Conservation (phyloP, 2,797 vertebrate genomes). For the Sylvia borin region DNA sequence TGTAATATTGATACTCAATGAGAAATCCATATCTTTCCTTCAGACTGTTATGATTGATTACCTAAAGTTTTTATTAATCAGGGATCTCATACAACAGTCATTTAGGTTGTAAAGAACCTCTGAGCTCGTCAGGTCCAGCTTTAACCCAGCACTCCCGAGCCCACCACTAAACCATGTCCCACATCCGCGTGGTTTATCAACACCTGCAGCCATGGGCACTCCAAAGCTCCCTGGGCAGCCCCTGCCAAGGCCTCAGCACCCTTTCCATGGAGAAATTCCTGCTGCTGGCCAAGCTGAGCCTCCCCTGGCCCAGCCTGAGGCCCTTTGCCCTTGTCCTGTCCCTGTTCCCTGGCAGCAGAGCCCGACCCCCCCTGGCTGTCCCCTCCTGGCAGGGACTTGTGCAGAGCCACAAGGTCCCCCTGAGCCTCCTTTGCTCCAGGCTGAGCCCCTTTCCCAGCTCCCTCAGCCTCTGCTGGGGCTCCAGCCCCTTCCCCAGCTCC, state of each 20-base stretch:
- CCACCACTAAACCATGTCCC: neutral
- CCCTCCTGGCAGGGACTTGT: neutral
- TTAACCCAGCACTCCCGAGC: neutral
- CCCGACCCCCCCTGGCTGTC: neutral
- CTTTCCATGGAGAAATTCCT: neutral
- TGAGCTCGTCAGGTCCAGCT: neutral
- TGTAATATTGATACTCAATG: neutral
- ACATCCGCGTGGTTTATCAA: neutral
- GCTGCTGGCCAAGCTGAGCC: neutral
- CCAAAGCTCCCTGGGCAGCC: neutral
- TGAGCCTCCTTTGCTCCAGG: neutral
- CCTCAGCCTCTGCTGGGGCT: neutral
- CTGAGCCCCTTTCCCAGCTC: neutral
- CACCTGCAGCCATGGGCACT: neutral
- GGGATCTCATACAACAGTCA: neutral
- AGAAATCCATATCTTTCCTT: neutral
- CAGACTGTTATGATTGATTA: neutral
- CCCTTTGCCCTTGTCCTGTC: neutral
- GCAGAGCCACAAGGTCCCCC: neutral
- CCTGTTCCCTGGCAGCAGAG: neutral
- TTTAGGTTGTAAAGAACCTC: neutral
- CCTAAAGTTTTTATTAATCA: neutral
- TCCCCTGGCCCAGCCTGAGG: neutral
- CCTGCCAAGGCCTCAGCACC: neutral
- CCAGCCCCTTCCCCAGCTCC: neutral